Evolutionary conservation across 2,888 invertebrate species (phyloP).

Genomic region (Volucella inanis): DNA sequence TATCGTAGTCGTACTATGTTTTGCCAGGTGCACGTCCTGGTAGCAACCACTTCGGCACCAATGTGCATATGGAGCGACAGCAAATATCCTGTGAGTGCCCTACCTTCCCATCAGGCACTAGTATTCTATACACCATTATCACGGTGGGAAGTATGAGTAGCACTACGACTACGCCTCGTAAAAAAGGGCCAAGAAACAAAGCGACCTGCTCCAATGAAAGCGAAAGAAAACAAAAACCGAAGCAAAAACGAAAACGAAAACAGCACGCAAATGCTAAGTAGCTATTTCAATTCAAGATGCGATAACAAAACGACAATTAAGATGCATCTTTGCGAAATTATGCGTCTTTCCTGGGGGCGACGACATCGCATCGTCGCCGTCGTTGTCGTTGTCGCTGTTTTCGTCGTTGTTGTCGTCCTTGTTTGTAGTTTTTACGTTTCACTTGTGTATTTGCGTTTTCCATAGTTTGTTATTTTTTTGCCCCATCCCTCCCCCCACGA

Average conservation of each 20-base stretch:
- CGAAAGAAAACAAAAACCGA: slow-evolving; percentile 24
- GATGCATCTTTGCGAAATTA: slow-evolving; percentile 73
- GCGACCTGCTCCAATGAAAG: slow-evolving; percentile 49
- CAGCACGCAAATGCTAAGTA: slow-evolving; percentile 73
- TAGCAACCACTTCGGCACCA: slow-evolving; percentile 8
- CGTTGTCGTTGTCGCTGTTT: slow-evolving; percentile 7
- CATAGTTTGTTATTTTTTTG: slow-evolving; percentile 20
- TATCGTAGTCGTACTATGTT: slow-evolving; percentile 8
- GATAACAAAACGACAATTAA: slow-evolving; percentile 74
- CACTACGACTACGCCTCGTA: no score
- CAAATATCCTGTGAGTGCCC: slow-evolving; percentile 44
- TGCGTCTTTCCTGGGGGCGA: slow-evolving; percentile 71
- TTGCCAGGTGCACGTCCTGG: slow-evolving; percentile 64
- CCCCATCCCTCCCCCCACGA: not conserved
- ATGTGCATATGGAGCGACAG: slow-evolving; percentile 58
- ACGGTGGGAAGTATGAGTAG: slow-evolving; percentile 23
- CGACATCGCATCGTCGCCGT: slow-evolving; percentile 48
- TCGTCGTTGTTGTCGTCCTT: slow-evolving; percentile 46
- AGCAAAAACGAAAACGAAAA: slow-evolving; percentile 44
- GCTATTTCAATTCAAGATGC: slow-evolving; percentile 74
- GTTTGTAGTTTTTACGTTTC: slow-evolving; percentile 28
- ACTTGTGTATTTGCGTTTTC: slow-evolving; percentile 43
- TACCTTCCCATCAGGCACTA: slow-evolving; percentile 6
- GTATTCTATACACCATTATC: slow-evolving; percentile 43
- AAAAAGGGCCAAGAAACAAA: slow-evolving; percentile 23